Conservation (phyloP, 2,113 vertebrate genomes). For the Ploceus nigricollis region DNA sequence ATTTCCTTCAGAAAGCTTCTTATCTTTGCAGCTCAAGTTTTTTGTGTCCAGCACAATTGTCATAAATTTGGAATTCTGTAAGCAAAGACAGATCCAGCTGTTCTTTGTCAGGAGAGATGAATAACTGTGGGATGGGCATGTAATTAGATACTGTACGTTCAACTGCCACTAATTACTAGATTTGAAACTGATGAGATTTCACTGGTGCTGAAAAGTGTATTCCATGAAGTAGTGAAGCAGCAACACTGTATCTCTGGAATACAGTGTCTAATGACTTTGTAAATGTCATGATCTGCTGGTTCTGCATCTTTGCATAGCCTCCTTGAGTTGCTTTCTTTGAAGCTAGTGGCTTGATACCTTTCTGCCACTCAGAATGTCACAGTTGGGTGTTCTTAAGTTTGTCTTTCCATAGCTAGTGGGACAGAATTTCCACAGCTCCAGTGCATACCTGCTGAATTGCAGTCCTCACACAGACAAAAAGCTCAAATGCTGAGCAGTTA, state of each 20-base stretch:
- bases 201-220: constrained; percentile 27
- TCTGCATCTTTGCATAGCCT: neutral
- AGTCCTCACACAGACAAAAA: constrained; percentile 35
- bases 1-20: constrained; percentile 23
- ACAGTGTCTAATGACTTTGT: neutral
- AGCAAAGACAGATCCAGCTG: constrained; percentile 22
- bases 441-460: constrained; percentile 15
- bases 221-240: neutral
- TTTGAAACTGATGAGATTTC: constrained; percentile 30
- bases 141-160: constrained; percentile 35
- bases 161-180: constrained; percentile 31
- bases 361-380: neutral
- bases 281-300: constrained; percentile 25
- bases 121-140: constrained; percentile 16
- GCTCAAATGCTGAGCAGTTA: constrained; percentile 27
- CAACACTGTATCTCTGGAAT: neutral
- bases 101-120: constrained; percentile 36
- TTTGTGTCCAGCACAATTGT: constrained; percentile 47
- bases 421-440: neutral
- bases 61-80: constrained; percentile 29
- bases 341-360: neutral
- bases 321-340: neutral
- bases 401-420: neutral
- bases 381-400: neutral
- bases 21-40: constrained; percentile 14